Evolutionary conservation across 2,113 vertebrate genomes (phyloP), one percentile per base, ranked within the genome.

Genomic region (Cebus imitator): DNA sequence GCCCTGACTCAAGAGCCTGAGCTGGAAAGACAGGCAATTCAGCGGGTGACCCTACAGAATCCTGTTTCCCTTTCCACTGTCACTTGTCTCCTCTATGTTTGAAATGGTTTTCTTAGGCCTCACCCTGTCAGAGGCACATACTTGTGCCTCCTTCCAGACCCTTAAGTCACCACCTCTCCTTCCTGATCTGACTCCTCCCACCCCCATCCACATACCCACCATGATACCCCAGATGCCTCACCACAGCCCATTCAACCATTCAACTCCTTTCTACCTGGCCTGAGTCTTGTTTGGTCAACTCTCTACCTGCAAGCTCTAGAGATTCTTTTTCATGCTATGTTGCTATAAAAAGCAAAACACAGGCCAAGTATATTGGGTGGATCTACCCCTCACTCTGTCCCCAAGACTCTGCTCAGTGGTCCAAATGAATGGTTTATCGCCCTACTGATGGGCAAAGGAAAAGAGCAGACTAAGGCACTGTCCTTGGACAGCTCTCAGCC

Each of bases 401-500:
- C 48, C 61, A 21, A 92, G 37, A 86, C 32, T 82, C 90, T 95
- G 68, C 25, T 35, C 27, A 81, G 25, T 21, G 68, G 37, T 87
- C 66, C 84, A 80, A 95, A 70, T 61, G 64, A 57, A n/a, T 70
- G 37, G 82, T 10, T 95, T 66, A 55, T 48, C 61, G 82, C 27
- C 32, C 55, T 17, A 57, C 18, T 55, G 73, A 82, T 83, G 25
- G 52, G 72, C 86, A 79, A 64, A 16, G 55, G 43, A 91, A 70
- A 79, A 27, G 3, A 79, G 68, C 0, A 91, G 76, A 82, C 58
- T 35, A 88, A 94, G 35, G 87, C 40, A 45, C 8, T 94, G 93
- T 88, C 95, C 92, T 97, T 88, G 57, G 80, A 87, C 89, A 76
- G 68, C 66, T 87, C 87, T 91, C n/a, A 12, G 96, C 40, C 88